These are phyloP conservation scores for Gnathonemus echidnorhynchus DNA, from an alignment of 2,113 vertebrate genomes.

Conservation along the genomic window DNA sequence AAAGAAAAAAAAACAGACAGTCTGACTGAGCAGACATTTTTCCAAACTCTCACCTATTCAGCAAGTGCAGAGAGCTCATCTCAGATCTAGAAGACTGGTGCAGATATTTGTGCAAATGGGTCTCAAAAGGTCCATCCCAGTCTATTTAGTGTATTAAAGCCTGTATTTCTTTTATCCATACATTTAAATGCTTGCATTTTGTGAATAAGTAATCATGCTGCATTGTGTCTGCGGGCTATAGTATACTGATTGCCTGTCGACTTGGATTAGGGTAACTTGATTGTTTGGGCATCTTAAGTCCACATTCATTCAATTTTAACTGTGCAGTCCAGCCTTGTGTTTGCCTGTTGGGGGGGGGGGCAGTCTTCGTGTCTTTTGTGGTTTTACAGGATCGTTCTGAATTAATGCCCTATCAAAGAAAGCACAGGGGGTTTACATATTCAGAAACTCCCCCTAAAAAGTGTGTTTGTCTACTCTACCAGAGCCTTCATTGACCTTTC, in stretches of 20 bases:
- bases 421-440: slow-evolving; percentile 23
- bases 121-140: slow-evolving; percentile 20
- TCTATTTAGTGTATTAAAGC: slow-evolving; percentile 29
- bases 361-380: slow-evolving; percentile 11
- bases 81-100: slow-evolving; percentile 6
- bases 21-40: slow-evolving; percentile 17
- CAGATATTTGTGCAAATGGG: slow-evolving; percentile 25
- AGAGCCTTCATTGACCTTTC: slow-evolving; percentile 18
- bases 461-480: slow-evolving; percentile 15
- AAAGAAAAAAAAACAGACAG: not conserved
- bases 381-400: slow-evolving; percentile 20
- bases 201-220: slow-evolving; percentile 51
- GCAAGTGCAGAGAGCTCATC: slow-evolving; percentile 1
- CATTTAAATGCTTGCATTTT: slow-evolving; percentile 56
- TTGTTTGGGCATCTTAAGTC: slow-evolving; percentile 42
- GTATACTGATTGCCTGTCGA: slow-evolving; percentile 46
- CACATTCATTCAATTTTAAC: slow-evolving; percentile 30
- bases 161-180: slow-evolving; percentile 36
- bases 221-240: slow-evolving; percentile 46
- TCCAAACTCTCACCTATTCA: slow-evolving; percentile 21
- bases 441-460: slow-evolving; percentile 9
- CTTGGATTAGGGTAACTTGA: slow-evolving; percentile 49
- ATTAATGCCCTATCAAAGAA: slow-evolving; percentile 18
- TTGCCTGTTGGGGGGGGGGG: not conserved
- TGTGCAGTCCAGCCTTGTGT: slow-evolving; percentile 13